phyloP scores from a whole-genome alignment of 35 echinoderm and acorn worm genomes.

The Apostichopus japonicus region DNA sequence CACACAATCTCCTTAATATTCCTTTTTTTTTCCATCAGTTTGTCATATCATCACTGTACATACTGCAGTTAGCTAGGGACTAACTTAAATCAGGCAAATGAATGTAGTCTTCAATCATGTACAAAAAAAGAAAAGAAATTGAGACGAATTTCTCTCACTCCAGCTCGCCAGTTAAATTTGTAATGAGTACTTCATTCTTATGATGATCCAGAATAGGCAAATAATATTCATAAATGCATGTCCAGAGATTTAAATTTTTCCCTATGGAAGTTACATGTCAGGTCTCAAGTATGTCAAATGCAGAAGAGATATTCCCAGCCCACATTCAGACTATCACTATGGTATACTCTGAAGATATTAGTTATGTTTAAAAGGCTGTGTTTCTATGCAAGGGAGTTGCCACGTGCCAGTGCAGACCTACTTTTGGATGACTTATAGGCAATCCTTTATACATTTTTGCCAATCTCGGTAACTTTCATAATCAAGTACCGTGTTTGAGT shows the following conservation, averaged over 20 bases:
- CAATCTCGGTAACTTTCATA: conserved; percentile 1
- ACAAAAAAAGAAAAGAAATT: too few relatives aligned
- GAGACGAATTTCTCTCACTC: too few relatives aligned
- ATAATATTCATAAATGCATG: conserved; percentile 21
- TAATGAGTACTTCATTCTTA: background rate
- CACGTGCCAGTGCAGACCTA: conserved; percentile 1
- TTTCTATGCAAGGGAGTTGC: conserved; percentile 17
- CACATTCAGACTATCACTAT: background rate
- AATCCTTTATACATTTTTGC: background rate
- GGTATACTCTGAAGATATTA: conserved; percentile 11
- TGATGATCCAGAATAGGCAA: background rate
- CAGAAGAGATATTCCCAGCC: conserved; percentile 12
- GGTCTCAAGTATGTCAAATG: background rate
- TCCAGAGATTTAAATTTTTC: background rate
- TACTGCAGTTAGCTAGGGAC: too few relatives aligned
- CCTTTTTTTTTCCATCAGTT: too few relatives aligned
- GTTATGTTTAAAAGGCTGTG: background rate
- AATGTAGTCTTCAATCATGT: too few relatives aligned
- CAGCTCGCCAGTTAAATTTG: background rate
- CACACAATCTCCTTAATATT: too few relatives aligned
- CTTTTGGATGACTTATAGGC: background rate
- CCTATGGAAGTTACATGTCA: conserved; percentile 18
- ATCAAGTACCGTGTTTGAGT: background rate
- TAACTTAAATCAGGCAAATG: too few relatives aligned
- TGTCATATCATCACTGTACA: too few relatives aligned